These are phyloP conservation scores for Isoperla grammatica DNA, from an alignment of 2,888 invertebrate genomes.

Conservation along the genomic window DNA sequence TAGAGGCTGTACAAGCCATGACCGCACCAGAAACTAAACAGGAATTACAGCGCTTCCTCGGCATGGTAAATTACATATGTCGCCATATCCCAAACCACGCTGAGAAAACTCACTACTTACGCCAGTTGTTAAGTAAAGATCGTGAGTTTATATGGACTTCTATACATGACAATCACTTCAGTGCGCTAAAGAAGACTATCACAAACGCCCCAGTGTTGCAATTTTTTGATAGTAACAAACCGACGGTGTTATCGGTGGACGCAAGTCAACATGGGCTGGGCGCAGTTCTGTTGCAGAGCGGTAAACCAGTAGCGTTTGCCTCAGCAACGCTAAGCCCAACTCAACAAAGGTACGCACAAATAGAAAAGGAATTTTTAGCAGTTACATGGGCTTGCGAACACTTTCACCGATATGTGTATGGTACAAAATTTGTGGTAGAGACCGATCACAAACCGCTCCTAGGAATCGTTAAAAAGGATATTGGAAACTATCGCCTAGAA, in stretches of 20 bases:
- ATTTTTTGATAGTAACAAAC: conserved; percentile 22
- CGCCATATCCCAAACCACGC: neutral
- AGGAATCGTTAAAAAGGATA: neutral
- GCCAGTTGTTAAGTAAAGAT: conserved; percentile 16
- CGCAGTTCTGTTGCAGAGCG: conserved; percentile 25
- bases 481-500: neutral
- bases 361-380: neutral
- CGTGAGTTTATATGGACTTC: no score
- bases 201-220: conserved; percentile 3
- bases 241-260: conserved; percentile 28
- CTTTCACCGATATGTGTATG: neutral
- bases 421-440: neutral
- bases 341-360: conserved; percentile 12
- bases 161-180: no score
- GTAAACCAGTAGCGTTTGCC: conserved; percentile 15
- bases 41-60: conserved; percentile 29
- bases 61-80: conserved; percentile 30
- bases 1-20: conserved; percentile 26
- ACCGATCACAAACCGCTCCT: conserved; percentile 8
- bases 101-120: neutral
- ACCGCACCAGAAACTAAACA: conserved; percentile 26
- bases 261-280: conserved; percentile 29
- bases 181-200: neutral
- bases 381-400: neutral
- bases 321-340: conserved; percentile 27